Conservation (phyloP, 2,797 vertebrate species). For the Cacajao melanocephalus region DNA sequence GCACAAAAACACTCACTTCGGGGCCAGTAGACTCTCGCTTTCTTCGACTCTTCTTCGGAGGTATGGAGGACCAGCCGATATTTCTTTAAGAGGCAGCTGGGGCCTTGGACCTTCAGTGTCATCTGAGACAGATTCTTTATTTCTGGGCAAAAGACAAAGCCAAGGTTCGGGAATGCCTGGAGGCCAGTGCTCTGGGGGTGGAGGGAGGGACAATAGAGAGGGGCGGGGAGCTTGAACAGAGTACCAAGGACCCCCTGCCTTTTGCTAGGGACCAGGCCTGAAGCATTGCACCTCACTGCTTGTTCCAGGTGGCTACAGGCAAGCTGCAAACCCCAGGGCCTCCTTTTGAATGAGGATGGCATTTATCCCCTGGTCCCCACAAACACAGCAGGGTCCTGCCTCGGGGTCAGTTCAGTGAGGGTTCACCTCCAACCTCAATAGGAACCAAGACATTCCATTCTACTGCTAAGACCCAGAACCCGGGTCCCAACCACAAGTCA, state of each 20-base stretch:
- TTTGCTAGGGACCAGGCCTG: background rate
- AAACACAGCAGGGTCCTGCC: background rate
- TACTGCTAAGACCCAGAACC: background rate
- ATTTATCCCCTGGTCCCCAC: background rate
- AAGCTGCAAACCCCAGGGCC: background rate
- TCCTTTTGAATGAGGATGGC: background rate
- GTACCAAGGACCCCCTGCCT: fast-evolving
- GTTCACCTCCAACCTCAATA: background rate
- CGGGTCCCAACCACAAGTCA: background rate
- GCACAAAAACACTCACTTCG: background rate
- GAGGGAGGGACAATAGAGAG: too few species aligned
- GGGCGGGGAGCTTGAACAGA: fast-evolving
- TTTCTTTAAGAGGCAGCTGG: background rate
- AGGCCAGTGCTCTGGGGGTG: background rate
- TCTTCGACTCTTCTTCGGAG: slow-evolving; percentile 42
- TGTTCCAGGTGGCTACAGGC: fast-evolving
- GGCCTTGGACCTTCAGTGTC: slow-evolving; percentile 51
- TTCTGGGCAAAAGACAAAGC: slow-evolving; percentile 15
- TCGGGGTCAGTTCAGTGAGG: fast-evolving
- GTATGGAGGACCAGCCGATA: slow-evolving; percentile 58
- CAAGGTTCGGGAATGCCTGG: background rate
- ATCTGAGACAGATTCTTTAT: slow-evolving; percentile 60
- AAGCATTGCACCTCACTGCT: fast-evolving
- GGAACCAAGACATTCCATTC: background rate
- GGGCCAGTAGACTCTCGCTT: slow-evolving; percentile 31